Percentiles rank a stretch among this genome's conserved stretches.
Evolutionary conservation across 35 echinoderm and acorn worm species (phyloP).

Genomic region (Apostichopus californicus): DNA sequence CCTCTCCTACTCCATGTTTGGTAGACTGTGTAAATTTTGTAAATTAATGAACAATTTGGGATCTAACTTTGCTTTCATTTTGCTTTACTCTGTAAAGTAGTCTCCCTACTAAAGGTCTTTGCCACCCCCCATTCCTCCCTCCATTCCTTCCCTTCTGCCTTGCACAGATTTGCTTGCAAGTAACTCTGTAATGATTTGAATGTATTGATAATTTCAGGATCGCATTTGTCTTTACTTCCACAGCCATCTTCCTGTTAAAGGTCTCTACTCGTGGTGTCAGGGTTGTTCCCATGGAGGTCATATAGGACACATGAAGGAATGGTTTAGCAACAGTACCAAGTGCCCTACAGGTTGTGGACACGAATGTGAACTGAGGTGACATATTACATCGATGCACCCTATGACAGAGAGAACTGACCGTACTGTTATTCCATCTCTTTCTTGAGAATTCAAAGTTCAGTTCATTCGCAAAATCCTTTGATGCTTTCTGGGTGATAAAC

Average conservation of each 20-base stretch:
- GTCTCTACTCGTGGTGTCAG: constrained; percentile 89
- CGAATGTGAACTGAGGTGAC: constrained; percentile 82
- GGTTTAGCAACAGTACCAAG: constrained; percentile 61
- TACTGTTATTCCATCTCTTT: too few species aligned
- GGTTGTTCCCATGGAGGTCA: constrained; percentile 93
- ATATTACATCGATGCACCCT: background rate
- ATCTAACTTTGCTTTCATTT: too few species aligned
- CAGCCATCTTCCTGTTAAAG: constrained; percentile 92
- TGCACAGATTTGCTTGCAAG: background rate
- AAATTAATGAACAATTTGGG: too few species aligned
- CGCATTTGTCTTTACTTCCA: constrained; percentile 16
- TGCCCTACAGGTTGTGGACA: constrained; percentile 92
- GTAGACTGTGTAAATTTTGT: too few species aligned
- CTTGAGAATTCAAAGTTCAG: too few species aligned
- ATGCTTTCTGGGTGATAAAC: too few species aligned
- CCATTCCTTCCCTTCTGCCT: background rate
- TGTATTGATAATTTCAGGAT: background rate
- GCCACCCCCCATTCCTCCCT: background rate
- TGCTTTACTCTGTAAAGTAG: too few species aligned
- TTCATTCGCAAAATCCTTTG: too few species aligned
- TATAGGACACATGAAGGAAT: constrained; percentile 78
- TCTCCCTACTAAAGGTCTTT: too few species aligned
- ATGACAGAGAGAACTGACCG: too few species aligned
- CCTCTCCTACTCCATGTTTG: too few species aligned
- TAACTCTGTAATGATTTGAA: background rate